These are phyloP conservation scores for Tethya wilhelma DNA, from an alignment of 37 sponge, comb jelly and placozoan species.

Conservation along the genomic window DNA sequence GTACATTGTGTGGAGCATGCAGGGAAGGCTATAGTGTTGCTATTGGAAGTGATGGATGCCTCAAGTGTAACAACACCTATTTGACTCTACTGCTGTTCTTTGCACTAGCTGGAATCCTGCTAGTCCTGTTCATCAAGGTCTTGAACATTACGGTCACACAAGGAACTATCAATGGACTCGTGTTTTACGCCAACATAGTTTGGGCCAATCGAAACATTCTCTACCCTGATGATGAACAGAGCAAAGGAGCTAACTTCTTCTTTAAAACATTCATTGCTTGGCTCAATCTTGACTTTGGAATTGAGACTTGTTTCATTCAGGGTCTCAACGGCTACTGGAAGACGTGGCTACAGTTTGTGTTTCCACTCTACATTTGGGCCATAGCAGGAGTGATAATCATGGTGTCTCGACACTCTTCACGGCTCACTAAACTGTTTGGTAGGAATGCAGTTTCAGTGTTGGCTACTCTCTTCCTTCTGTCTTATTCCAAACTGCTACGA, in stretches of 20 bases:
- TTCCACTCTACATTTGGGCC: too few relatives aligned
- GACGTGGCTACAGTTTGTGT: too few relatives aligned
- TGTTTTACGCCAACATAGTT: neutral
- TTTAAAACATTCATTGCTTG: too few relatives aligned
- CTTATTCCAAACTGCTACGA: neutral
- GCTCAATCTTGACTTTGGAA: too few relatives aligned
- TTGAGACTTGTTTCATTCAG: too few relatives aligned
- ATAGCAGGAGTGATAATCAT: neutral
- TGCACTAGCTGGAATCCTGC: neutral
- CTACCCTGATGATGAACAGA: too few relatives aligned
- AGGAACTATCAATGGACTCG: too few relatives aligned
- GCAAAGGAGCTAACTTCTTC: too few relatives aligned
- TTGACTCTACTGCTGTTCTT: neutral
- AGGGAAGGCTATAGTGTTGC: neutral
- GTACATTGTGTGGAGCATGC: neutral
- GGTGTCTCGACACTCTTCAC: neutral
- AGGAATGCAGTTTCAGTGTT: neutral
- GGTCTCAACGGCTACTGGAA: too few relatives aligned
- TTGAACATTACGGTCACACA: too few relatives aligned
- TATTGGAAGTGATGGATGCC: neutral
- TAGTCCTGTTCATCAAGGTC: neutral
- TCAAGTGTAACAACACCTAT: neutral
- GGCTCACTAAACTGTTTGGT: neutral
- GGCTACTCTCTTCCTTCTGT: neutral
- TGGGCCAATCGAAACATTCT: too few relatives aligned